Base-by-base conservation (phyloP, 2,113 vertebrate species). In the Chaenocephalus aceratus region DNA sequence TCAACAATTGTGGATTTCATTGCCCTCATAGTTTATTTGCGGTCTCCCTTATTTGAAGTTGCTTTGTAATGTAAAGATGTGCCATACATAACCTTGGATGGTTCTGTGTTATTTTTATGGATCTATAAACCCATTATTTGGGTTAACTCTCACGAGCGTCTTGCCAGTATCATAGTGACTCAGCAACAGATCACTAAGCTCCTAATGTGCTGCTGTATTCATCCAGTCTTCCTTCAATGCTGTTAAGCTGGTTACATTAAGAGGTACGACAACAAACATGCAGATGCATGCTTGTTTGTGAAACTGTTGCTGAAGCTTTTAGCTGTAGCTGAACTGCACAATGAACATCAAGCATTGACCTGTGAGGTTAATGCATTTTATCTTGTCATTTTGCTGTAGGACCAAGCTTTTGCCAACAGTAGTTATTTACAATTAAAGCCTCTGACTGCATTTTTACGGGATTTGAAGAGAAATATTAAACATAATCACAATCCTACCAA, bases 61-160 rank as follows among this genome's bases (percentile, higher is more conserved):
- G 45, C 78, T 84, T 75, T 65, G 78, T 86, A 54, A 82, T 77
- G 73, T 88, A 70, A 86, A 88, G 26, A 86, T 70, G 92, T 94
- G 92, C 92, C 92, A 93, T 91, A 87, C 44, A 36, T 75, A 48
- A 75, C 63, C 41, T 68, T 23, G 41, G 46, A 86, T 82, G 63
- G 57, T 87, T 86, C 64, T 67, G 65, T 87, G 82, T 77, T 86
- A 59, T 87, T 84, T 70, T 70, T 85, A 82, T 67, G 26, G 16
- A 65, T 72, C 44, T 59, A n/a, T 77, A 53, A 79, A 79, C 54
- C 64, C 67, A 48, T 78, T 80, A 58, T 79, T 65, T 75, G 80
- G 69, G 76, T 79, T 66, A 69, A 86, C 26, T 10, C 72, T 80
- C 74, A 63, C 56, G 62, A 75, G 77, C 46, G 12, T 84, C 67